Evolutionary conservation across 2,113 vertebrate species (phyloP).

Genomic region (Cephalopholis sonnerati): DNA sequence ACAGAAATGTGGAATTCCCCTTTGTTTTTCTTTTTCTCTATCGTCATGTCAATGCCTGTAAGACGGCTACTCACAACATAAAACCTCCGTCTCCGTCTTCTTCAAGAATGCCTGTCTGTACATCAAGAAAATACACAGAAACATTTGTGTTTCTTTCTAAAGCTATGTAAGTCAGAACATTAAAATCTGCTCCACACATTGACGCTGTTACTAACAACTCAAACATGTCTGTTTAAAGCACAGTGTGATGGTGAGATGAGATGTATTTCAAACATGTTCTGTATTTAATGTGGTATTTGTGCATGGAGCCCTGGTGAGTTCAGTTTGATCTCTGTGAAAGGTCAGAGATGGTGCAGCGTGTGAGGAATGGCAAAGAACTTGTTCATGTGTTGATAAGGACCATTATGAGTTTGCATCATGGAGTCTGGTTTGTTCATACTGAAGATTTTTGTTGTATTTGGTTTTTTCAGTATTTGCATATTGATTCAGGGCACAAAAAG

Average conservation of each 20-base stretch:
- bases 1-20: conserved; percentile 74
- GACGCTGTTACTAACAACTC: conserved; percentile 74
- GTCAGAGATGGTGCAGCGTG: background rate
- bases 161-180: conserved; percentile 29
- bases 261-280: conserved; percentile 9
- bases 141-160: conserved; percentile 15
- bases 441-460: background rate
- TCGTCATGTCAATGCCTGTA: conserved; percentile 56
- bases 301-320: conserved; percentile 54
- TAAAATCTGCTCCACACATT: conserved; percentile 32
- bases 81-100: conserved; percentile 39
- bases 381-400: conserved; percentile 10
- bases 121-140: conserved; percentile 20
- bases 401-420: conserved; percentile 44
- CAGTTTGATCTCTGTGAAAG: conserved; percentile 2
- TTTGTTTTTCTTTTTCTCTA: conserved; percentile 49
- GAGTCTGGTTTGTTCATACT: background rate
- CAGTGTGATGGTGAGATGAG: conserved; percentile 19
- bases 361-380: conserved; percentile 36
- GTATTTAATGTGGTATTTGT: conserved; percentile 7
- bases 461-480: conserved; percentile 7
- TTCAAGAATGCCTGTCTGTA: conserved; percentile 52
- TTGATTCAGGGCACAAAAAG: background rate
- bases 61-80: conserved; percentile 62
- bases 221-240: conserved; percentile 21